Evolutionary conservation across 2,113 vertebrate species (phyloP), one percentile per base, ranked within the genome.

Genomic region (Myrmecobius fasciatus): DNA sequence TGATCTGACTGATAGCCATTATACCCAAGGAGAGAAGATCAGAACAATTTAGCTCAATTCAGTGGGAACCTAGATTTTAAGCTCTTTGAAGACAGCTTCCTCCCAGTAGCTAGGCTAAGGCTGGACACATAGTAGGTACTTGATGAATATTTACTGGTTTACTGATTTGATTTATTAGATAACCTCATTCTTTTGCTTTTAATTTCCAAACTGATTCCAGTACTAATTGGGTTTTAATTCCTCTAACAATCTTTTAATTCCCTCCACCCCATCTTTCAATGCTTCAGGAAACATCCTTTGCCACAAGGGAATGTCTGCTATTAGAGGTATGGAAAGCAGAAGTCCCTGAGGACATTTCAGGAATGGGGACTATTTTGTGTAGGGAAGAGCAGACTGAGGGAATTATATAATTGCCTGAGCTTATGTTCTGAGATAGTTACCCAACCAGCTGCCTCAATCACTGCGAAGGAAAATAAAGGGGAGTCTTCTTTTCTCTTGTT

Each of bases 331-430:
- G 67, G 67, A 83, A 83, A 83, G 67, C 67, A 83, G 67, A 83
- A 83, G 17, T 83, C 67, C 67, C 67, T 5, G 6, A n/a, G 67
- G 67, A 83, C 20, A 83, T 83, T 83, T 43, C 36, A 1, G 46
- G 54, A 24, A 6, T 25, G 25, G n/a, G 43, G 67, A 83, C 48
- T 26, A 0, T 26, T 0, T 91, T 47, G 24, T 43, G 47, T 0
- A 0, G 6, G 36, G 26, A 14, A n/a, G 89, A 46, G 75, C 52
- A 28, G 67, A 11, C 28, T 0, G 0, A 12, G 83, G 83, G 24
- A 11, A 36, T 22, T 22, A 3, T 3, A 8, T 26, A 56, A 14
- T 1, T 0, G 0, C 2, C 52, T 52, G 46, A 1, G 0, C 0
- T 88, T 0, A 2, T n/a, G 0, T 24, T 51, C 88, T 51, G 88